phyloP scores from a whole-genome alignment of 2,113 vertebrate genomes.

The Etheostoma spectabile region DNA sequence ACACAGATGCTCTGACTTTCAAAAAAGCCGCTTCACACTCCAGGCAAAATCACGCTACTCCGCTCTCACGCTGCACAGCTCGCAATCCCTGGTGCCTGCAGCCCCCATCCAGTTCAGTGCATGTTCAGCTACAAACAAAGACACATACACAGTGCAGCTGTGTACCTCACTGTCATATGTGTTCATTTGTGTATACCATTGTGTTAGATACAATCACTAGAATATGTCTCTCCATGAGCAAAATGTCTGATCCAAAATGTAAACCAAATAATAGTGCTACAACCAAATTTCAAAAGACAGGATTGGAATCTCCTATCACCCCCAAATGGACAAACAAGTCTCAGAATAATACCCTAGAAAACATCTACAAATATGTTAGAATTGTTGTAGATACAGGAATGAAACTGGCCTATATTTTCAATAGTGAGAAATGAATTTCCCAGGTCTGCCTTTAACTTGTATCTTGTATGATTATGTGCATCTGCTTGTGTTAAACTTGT shows the following conservation, averaged over 20 bases:
- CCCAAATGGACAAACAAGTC: not conserved
- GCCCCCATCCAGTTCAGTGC: constrained; percentile 28
- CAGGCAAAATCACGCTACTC: constrained; percentile 57
- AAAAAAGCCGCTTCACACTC: constrained; percentile 55
- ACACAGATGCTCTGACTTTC: constrained; percentile 70
- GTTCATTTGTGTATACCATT: not conserved
- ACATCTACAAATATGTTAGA: not conserved
- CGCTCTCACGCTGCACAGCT: constrained; percentile 44
- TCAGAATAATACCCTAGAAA: not conserved
- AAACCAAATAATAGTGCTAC: not conserved
- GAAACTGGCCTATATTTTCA: not conserved
- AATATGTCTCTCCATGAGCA: not conserved
- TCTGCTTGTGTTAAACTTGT: not conserved
- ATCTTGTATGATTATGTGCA: not conserved
- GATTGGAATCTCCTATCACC: not conserved
- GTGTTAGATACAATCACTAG: not conserved
- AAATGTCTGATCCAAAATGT: not conserved
- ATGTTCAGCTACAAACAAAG: constrained; percentile 16
- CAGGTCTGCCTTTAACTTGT: not conserved
- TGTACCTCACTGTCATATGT: not conserved
- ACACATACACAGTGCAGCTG: constrained; percentile 3
- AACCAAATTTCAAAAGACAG: not conserved
- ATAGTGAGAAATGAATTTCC: not conserved
- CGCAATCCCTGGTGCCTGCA: constrained; percentile 16
- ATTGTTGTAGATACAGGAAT: not conserved